Percentiles rank a stretch among this genome's conserved stretches.
phyloP scores from a whole-genome alignment of 2,113 vertebrate genomes.

The Rhinolophus ferrumequinum region DNA sequence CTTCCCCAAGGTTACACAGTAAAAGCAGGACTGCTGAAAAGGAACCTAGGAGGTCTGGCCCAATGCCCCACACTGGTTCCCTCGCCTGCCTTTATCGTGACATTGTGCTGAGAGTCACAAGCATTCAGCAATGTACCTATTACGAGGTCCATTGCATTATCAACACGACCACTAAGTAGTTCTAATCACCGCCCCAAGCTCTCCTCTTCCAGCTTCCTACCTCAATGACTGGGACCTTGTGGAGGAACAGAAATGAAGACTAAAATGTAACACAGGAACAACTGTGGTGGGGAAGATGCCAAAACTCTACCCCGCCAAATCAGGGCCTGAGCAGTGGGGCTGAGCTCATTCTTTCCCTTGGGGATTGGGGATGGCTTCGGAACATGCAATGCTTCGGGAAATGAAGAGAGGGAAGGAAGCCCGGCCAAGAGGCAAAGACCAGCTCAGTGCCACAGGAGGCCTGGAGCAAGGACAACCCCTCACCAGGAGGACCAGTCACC shows the following conservation, averaged over 20 bases:
- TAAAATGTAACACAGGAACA: not conserved
- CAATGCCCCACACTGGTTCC: too few relatives aligned
- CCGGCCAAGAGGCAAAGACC: not conserved
- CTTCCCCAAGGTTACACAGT: slow-evolving; percentile 9
- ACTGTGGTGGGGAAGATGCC: not conserved
- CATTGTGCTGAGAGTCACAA: not conserved
- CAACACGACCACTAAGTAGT: too few relatives aligned
- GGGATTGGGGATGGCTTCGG: not conserved
- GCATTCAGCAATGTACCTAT: not conserved
- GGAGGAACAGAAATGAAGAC: not conserved
- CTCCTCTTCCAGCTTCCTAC: too few relatives aligned
- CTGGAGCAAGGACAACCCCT: not conserved
- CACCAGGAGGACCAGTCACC: not conserved
- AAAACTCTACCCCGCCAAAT: not conserved
- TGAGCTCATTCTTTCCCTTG: not conserved
- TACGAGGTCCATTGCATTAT: not conserved
- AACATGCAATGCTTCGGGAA: not conserved
- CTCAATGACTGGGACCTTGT: not conserved
- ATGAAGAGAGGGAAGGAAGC: not conserved
- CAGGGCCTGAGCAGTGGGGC: not conserved
- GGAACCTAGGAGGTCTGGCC: not conserved
- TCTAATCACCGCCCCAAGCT: too few relatives aligned
- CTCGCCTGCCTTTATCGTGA: not conserved
- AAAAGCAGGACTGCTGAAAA: not conserved
- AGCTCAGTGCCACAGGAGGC: not conserved